A percentile compares a stretch with the other conserved stretches of the same genome.
phyloP scores from a whole-genome alignment of 2,113 vertebrate genomes.

The Colistium nudipinnis region DNA sequence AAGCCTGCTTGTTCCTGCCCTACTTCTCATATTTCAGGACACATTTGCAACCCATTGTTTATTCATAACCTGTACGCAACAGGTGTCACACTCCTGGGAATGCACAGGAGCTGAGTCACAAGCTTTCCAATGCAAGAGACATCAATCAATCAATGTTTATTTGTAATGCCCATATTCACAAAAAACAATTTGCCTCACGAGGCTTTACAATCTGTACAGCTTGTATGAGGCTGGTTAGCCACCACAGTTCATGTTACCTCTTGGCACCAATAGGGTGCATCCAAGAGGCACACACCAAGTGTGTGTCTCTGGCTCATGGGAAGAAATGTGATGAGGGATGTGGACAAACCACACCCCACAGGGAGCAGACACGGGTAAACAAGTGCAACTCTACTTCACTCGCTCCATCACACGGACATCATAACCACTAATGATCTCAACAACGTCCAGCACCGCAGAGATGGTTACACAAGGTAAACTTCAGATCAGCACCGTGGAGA shows the following conservation, averaged over 20 bases:
- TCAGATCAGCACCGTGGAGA: conserved; percentile 59
- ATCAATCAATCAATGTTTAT: too few relatives aligned
- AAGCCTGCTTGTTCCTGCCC: neutral
- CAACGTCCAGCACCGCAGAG: conserved; percentile 50
- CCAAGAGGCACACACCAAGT: neutral
- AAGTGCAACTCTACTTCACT: conserved; percentile 6
- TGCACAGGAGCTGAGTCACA: conserved; percentile 3
- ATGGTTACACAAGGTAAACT: conserved; percentile 71
- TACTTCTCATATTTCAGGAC: conserved; percentile 54
- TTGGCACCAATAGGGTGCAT: conserved; percentile 1
- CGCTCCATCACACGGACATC: conserved; percentile 14
- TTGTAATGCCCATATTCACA: too few relatives aligned
- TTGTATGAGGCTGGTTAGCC: neutral
- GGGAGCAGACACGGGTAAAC: conserved; percentile 38
- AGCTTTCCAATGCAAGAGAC: neutral
- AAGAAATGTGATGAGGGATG: neutral
- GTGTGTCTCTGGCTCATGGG: neutral
- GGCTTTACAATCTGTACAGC: too few relatives aligned
- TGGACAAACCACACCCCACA: conserved; percentile 43
- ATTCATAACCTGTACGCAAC: conserved; percentile 55
- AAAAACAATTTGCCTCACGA: too few relatives aligned
- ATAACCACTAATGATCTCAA: conserved; percentile 50
- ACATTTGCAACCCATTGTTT: conserved; percentile 49
- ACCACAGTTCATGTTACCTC: conserved; percentile 30
- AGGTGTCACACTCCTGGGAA: conserved; percentile 40